Conservation (phyloP, 1,140 invertebrate species). For the Drosophila repletoides region DNA sequence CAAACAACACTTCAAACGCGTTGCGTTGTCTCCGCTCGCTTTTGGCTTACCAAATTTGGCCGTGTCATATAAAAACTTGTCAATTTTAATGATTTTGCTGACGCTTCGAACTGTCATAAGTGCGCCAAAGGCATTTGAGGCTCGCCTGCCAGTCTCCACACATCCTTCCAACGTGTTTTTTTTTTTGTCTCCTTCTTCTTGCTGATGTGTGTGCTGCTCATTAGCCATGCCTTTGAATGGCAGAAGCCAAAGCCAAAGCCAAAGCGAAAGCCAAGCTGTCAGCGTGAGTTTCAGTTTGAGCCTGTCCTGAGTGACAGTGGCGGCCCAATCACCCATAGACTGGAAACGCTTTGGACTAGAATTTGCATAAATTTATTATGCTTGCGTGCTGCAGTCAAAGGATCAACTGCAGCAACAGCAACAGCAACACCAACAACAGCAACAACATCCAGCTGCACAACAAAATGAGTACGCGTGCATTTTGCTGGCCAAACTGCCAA, state of each 20-base stretch:
- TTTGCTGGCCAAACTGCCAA: constrained; percentile 45
- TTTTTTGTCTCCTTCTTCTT: constrained; percentile 5
- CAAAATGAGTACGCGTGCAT: constrained; percentile 64
- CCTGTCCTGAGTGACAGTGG: constrained; percentile 43
- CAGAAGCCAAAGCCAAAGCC: constrained; percentile 5
- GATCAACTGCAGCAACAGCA: constrained; percentile 42
- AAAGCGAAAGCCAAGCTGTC: constrained; percentile 30
- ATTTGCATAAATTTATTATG: constrained; percentile 73
- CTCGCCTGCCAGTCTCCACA: constrained; percentile 14
- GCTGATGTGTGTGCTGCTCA: constrained; percentile 51
- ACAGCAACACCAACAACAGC: not conserved
- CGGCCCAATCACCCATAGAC: constrained; percentile 37
- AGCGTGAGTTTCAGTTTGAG: constrained; percentile 48
- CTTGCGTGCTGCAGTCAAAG: constrained; percentile 54
- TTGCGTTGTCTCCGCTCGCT: constrained; percentile 45
- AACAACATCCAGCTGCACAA: constrained; percentile 24
- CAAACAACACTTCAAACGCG: constrained; percentile 67
- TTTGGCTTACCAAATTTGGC: constrained; percentile 72
- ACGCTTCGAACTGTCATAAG: constrained; percentile 82
- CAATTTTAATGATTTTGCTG: constrained; percentile 82
- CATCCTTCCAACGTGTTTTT: constrained; percentile 10
- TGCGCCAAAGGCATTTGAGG: constrained; percentile 70
- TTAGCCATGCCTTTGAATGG: constrained; percentile 60
- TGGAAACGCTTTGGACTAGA: constrained; percentile 10
- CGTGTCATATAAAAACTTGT: constrained; percentile 79